Conservation (phyloP, 2,888 invertebrate species). For the Drosophila algonquin region DNA sequence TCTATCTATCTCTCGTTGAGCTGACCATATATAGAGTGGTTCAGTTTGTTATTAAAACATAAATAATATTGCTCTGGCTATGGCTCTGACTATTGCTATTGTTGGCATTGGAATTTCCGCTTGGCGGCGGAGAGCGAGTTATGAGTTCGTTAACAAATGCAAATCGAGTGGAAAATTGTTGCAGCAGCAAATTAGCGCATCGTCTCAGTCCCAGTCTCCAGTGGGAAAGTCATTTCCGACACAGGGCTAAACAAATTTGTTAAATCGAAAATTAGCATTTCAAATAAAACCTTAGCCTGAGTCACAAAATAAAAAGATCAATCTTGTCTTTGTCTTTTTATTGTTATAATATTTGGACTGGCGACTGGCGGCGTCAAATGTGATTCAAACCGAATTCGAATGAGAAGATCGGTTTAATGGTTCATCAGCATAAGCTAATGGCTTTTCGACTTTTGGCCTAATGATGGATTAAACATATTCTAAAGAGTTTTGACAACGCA, state of each 20-base stretch:
- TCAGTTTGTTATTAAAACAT: constrained; percentile 68
- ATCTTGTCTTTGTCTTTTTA: constrained; percentile 6
- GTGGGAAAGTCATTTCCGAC: constrained; percentile 47
- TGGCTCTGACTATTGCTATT: constrained; percentile 37
- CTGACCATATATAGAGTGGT: constrained; percentile 53
- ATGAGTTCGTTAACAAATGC: constrained; percentile 77
- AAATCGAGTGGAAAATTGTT: constrained; percentile 73
- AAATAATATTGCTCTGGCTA: constrained; percentile 61
- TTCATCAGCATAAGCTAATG: constrained; percentile 74
- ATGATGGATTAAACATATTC: constrained; percentile 62
- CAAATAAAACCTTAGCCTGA: constrained; percentile 49
- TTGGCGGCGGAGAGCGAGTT: constrained; percentile 51
- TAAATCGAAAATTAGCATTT: constrained; percentile 71
- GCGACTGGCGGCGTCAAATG: constrained; percentile 35
- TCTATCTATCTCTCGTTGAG: neutral
- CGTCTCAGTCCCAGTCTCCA: constrained; percentile 20
- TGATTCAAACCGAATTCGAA: constrained; percentile 51
- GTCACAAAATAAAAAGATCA: constrained; percentile 36
- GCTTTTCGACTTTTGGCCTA: constrained; percentile 60
- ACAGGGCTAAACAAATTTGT: constrained; percentile 67
- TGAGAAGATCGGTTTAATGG: constrained; percentile 65
- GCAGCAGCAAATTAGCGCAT: constrained; percentile 76
- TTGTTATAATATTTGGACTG: constrained; percentile 43
- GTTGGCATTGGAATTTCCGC: constrained; percentile 71
- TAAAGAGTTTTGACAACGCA: constrained; percentile 58